phyloP scores from a whole-genome alignment of 2,888 invertebrate genomes.

The Oligia strigilis region DNA sequence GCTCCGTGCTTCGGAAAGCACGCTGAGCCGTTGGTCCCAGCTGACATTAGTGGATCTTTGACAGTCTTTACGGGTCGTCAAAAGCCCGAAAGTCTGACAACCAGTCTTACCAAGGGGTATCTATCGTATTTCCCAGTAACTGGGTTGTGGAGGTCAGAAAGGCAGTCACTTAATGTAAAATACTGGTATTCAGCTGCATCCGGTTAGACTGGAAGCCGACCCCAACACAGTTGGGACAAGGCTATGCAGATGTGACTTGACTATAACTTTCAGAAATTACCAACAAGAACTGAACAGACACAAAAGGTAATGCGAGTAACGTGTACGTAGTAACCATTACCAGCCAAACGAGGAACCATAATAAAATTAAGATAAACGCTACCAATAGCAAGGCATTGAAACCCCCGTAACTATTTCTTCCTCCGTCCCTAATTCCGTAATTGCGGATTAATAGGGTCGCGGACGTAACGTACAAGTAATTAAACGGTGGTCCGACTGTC shows the following conservation, averaged over 20 bases:
- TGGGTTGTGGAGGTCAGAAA: no score
- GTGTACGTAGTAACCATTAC: constrained; percentile 27
- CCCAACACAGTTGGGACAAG: no score
- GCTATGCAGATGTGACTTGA: not conserved
- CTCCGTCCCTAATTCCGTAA: constrained; percentile 64
- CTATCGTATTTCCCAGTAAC: no score
- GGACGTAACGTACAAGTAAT: constrained; percentile 68
- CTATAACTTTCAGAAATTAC: not conserved
- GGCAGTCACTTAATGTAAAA: no score
- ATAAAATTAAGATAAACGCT: constrained; percentile 68
- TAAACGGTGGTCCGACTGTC: constrained; percentile 65
- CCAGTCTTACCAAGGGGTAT: no score
- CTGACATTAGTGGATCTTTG: no score
- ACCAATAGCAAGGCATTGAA: constrained; percentile 49
- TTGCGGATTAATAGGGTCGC: constrained; percentile 73
- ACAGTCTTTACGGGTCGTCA: no score
- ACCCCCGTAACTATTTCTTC: constrained; percentile 61
- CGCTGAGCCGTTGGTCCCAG: no score
- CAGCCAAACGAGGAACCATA: constrained; percentile 37
- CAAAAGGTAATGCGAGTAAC: constrained; percentile 6
- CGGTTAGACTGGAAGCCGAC: no score
- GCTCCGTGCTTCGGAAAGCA: no score
- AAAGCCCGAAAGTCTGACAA: no score
- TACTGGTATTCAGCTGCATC: no score
- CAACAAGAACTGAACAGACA: not conserved